Conservation (phyloP, 2,888 invertebrate species). For the Torymus texanus region DNA sequence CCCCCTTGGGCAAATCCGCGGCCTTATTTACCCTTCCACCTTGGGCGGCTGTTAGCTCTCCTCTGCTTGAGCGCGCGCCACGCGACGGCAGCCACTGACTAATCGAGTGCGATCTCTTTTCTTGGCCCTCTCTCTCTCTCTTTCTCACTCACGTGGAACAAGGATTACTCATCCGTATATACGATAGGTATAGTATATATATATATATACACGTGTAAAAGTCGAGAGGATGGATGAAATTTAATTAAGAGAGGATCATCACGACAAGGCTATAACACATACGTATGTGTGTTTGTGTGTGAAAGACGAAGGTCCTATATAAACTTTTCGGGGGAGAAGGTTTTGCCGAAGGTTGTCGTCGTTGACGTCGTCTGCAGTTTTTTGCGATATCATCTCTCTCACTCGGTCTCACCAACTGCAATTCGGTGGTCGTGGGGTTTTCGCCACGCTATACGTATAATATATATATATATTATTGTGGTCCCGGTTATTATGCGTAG, state of each 20-base stretch:
- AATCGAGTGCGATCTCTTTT: not conserved
- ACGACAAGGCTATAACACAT: too few relatives aligned
- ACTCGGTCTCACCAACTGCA: not conserved
- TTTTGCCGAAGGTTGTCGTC: too few relatives aligned
- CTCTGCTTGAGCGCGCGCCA: too few relatives aligned
- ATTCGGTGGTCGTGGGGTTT: too few relatives aligned
- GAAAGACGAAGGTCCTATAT: too few relatives aligned
- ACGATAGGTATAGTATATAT: not conserved
- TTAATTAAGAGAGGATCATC: not conserved
- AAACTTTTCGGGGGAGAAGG: too few relatives aligned
- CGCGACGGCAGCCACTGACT: too few relatives aligned
- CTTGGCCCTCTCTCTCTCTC: not conserved
- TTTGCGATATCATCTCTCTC: not conserved
- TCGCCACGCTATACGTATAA: too few relatives aligned
- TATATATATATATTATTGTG: too few relatives aligned
- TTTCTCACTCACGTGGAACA: not conserved
- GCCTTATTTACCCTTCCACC: conserved; percentile 69
- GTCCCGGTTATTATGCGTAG: too few relatives aligned
- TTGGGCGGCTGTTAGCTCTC: conserved; percentile 17
- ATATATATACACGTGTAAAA: too few relatives aligned
- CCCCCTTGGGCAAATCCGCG: conserved; percentile 74
- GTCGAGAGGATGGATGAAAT: not conserved
- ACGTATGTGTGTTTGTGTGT: too few relatives aligned
- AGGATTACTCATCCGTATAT: conserved; percentile 1
- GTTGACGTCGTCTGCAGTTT: not conserved